Base-by-base conservation (phyloP, 37 sponge, comb jelly and placozoan genomes). In the Beroe forskalii region DNA sequence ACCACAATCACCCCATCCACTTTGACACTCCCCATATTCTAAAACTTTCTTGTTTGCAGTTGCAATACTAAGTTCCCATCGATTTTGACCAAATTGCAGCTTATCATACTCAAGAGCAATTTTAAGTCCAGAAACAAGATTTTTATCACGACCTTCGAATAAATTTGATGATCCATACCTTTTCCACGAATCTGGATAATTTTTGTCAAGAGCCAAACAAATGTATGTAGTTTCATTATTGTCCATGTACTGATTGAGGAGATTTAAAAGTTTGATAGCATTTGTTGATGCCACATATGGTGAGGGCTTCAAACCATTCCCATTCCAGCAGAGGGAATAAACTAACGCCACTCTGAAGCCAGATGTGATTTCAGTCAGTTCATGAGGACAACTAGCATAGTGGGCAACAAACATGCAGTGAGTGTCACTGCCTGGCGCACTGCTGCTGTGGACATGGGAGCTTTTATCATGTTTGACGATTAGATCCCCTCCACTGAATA, bases 321-420 rank as follows among this genome's bases (percentile, higher is more conserved):
- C 66, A 23, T 63, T 30, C 66, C 66, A 63, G 25, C 66, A 63
- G 25, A 63, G 66, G 3, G 66, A 63, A 30, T 63, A 63, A 63
- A 63, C 24, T n/a, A 63, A 30, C 14, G n/a, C 66, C 20, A 30
- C 66, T 23, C 66, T 6, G 25, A 27, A 63, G 6, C 66, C 66
- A 27, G 66, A 63, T 6, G 66, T 63, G 25, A 63, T 30, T 63
- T 63, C 66, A 23, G 20, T 63, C 66, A 63, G 66, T 30, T 63
- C 24, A 20, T 63, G 66, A 23, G 66, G 66, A 63, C 66, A 63
- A 20, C 66, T 63, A 27, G 66, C 66, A 17, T 63, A 63, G n/a
- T 63, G 66, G 2, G 66, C 66, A 17, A 63, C 66, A 63, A 63
- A 63, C 66, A 27, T 63, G 66, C 66, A 63, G 66, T 63, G 66